Percentiles rank a stretch among this genome's conserved stretches.
These are phyloP conservation scores for Notothenia rossii DNA, from an alignment of 2,113 vertebrate species.

Conservation along the genomic window DNA sequence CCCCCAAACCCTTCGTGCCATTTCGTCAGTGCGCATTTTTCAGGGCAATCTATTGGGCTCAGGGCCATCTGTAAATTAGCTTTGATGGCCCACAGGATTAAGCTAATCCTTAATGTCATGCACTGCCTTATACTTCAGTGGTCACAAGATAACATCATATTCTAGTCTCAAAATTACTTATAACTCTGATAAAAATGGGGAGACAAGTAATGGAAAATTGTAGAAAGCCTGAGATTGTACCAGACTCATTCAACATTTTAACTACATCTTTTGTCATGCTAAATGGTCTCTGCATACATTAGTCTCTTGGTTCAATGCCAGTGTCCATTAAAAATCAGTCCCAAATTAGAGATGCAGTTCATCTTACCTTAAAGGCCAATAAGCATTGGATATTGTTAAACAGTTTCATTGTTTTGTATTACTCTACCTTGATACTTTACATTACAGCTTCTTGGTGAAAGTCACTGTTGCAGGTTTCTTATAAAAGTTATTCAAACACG, in stretches of 20 bases:
- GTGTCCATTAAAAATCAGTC: not conserved
- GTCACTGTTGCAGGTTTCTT: constrained; percentile 5
- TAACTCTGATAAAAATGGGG: not conserved
- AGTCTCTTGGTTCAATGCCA: not conserved
- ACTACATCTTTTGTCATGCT: not conserved
- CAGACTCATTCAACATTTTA: not conserved
- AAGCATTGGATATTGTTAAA: not conserved
- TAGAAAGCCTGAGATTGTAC: not conserved
- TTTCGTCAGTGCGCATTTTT: no score
- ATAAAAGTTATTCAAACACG: constrained; percentile 20
- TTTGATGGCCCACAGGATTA: no score
- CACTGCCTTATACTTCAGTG: not conserved
- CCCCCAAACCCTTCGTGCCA: no score
- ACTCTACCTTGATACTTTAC: not conserved
- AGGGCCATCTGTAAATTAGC: no score
- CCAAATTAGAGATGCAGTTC: not conserved
- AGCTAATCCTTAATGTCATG: no score
- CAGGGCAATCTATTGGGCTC: no score
- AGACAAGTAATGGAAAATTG: not conserved
- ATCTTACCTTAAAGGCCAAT: not conserved
- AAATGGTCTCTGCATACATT: not conserved
- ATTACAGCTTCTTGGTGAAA: not conserved
- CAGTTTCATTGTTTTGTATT: not conserved
- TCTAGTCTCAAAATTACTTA: not conserved
- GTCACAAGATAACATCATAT: not conserved